Conservation (phyloP, 2,797 vertebrate genomes). For the Diplodus puntazzo region DNA sequence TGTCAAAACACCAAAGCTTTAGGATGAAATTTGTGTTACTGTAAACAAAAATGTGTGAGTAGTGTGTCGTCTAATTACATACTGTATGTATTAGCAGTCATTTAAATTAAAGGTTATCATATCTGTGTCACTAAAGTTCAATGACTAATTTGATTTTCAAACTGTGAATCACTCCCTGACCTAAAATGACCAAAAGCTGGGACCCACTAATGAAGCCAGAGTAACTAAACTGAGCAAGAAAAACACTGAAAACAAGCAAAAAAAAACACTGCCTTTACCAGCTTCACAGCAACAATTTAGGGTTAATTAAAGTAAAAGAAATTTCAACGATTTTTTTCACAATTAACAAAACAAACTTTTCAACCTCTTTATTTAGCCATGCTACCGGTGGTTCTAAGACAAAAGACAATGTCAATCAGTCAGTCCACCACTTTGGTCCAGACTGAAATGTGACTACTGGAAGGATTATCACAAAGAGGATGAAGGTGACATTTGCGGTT, state of each 20-base stretch:
- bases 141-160: neutral
- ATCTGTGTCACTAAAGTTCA: neutral
- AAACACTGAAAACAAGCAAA: constrained; percentile 3
- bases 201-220: neutral
- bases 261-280: too few species aligned
- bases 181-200: neutral
- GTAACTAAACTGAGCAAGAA: neutral
- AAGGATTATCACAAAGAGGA: neutral
- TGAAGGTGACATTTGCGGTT: neutral
- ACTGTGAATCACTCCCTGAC: constrained; percentile 1
- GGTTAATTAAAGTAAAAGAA: neutral
- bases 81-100: neutral
- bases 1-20: constrained; percentile 4
- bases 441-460: neutral
- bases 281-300: neutral
- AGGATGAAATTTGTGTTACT: constrained; percentile 1
- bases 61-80: neutral
- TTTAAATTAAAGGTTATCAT: neutral
- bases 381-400: too few species aligned
- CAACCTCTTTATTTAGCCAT: neutral
- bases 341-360: neutral
- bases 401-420: neutral
- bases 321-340: neutral
- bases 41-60: neutral
- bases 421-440: neutral